Conservation (phyloP, 2,797 vertebrate species). For the Ciconia nigra region DNA sequence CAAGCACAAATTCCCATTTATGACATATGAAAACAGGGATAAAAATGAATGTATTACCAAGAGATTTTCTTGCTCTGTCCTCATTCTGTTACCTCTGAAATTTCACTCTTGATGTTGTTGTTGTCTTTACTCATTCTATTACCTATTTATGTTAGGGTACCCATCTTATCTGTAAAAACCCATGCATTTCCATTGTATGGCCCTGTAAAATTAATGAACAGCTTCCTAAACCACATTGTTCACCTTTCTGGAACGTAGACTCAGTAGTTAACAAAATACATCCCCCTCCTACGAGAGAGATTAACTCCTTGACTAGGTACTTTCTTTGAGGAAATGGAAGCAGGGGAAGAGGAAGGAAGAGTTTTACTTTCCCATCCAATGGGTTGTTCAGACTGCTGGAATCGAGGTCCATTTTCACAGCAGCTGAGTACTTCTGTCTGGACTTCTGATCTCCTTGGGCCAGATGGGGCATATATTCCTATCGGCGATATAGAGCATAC, state of each 20-base stretch:
- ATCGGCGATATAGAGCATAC: background rate
- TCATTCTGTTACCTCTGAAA: background rate
- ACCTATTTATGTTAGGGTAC: background rate
- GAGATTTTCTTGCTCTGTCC: background rate
- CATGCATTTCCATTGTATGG: background rate
- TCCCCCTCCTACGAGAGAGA: background rate
- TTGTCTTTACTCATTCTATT: background rate
- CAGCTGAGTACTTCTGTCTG: background rate
- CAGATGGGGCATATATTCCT: background rate
- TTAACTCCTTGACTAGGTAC: background rate
- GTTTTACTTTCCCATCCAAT: background rate
- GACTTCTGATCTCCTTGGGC: background rate
- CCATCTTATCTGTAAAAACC: background rate
- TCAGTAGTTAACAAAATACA: background rate
- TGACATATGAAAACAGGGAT: background rate
- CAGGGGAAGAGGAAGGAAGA: background rate
- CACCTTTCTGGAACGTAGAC: background rate
- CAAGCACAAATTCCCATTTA: background rate
- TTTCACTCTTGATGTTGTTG: background rate
- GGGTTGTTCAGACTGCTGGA: background rate
- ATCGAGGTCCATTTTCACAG: background rate
- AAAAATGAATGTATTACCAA: background rate
- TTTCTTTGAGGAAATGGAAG: background rate
- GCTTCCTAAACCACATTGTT: background rate
- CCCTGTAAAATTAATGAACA: background rate